phyloP scores from a whole-genome alignment of 2,797 vertebrate species.

The Megaceryle alcyon region DNA sequence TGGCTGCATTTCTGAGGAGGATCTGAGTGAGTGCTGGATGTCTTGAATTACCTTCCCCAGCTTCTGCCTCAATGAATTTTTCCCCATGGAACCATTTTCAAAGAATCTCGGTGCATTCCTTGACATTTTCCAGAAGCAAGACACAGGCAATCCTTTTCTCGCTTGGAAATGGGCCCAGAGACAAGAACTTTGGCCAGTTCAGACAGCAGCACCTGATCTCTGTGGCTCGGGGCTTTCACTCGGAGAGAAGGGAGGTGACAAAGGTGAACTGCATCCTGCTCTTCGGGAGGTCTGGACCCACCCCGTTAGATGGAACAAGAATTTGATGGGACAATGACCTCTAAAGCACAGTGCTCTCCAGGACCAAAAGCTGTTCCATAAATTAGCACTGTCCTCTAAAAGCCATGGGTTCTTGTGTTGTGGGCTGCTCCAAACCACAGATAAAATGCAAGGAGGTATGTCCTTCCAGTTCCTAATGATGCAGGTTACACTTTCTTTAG shows the following conservation, averaged over 20 bases:
- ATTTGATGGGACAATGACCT: no score
- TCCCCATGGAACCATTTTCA: fast-evolving
- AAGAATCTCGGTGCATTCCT: no score
- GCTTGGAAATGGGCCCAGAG: not conserved
- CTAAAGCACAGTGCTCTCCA: not conserved
- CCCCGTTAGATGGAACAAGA: no score
- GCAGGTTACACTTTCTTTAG: not conserved
- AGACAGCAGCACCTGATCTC: not conserved
- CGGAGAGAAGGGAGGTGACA: no score
- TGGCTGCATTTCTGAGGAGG: not conserved
- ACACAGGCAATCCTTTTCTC: not conserved
- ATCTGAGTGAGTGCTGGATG: not conserved
- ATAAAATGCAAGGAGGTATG: not conserved
- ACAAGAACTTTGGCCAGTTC: not conserved
- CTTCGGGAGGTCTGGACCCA: no score
- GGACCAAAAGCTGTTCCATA: not conserved
- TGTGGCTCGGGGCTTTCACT: not conserved
- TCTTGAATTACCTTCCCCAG: not conserved
- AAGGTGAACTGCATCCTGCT: no score
- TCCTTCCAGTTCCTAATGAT: not conserved
- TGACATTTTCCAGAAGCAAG: not conserved
- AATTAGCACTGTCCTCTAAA: not conserved
- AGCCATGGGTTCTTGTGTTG: not conserved
- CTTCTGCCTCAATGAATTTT: not conserved
- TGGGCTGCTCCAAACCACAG: not conserved